These are phyloP conservation scores for Mizuhopecten yessoensis DNA, from an alignment of 1,140 invertebrate species.

Conservation along the genomic window DNA sequence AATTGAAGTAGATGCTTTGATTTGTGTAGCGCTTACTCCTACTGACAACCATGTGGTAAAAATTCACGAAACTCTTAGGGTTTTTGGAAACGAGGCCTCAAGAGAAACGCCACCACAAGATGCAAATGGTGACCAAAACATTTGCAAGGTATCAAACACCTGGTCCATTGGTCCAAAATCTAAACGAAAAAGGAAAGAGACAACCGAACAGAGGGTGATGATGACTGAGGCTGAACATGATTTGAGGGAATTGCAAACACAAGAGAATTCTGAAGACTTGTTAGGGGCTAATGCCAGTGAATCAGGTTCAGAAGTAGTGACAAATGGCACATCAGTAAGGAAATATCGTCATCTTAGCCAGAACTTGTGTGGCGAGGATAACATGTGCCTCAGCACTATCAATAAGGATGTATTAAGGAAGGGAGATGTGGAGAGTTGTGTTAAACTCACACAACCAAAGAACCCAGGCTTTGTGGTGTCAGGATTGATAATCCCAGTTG, in stretches of 20 bases:
- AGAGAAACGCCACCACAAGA: background rate
- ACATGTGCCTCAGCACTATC: background rate
- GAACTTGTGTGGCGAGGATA: slow-evolving; percentile 2
- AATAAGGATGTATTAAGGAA: background rate
- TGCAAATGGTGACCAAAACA: slow-evolving; percentile 12
- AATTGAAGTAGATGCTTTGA: background rate
- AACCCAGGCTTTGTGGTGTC: background rate
- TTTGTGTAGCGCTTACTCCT: background rate
- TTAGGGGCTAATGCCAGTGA: background rate
- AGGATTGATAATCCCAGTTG: background rate
- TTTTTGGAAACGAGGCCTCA: background rate
- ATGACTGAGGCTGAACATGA: background rate
- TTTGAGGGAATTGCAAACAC: background rate
- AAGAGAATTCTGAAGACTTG: background rate
- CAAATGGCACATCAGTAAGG: background rate
- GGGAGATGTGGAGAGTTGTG: background rate
- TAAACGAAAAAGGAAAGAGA: background rate
- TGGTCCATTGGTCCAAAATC: slow-evolving; percentile 3
- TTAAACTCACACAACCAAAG: background rate
- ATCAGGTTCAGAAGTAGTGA: background rate
- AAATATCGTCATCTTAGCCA: background rate
- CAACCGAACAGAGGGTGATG: background rate
- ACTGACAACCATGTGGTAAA: slow-evolving; percentile 32
- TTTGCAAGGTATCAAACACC: background rate
- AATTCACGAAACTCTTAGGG: background rate